phyloP scores from a whole-genome alignment of 1,140 invertebrate species.

The Belonocnema kinseyi region DNA sequence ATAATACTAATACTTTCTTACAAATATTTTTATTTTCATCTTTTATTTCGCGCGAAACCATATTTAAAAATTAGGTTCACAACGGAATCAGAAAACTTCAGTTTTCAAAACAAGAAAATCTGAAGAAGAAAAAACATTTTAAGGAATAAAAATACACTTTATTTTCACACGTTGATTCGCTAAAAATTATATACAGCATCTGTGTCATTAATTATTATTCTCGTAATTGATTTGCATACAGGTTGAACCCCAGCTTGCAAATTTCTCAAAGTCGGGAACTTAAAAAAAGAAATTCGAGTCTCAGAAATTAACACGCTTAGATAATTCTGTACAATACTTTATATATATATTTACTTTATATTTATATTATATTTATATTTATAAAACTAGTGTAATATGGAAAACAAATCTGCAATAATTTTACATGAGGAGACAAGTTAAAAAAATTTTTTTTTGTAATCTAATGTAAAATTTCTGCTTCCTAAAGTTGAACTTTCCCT shows the following conservation, averaged over 20 bases:
- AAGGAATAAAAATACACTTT: conserved; percentile 77
- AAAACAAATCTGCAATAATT: conserved; percentile 27
- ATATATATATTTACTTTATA: conserved; percentile 49
- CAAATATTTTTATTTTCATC: too few relatives aligned
- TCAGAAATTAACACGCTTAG: not conserved
- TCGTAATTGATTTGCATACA: conserved; percentile 56
- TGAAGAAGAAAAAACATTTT: conserved; percentile 37
- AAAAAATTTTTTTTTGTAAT: conserved; percentile 12
- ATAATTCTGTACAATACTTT: conserved; percentile 40
- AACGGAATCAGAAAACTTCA: too few relatives aligned
- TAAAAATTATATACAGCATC: conserved; percentile 75
- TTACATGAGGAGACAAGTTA: not conserved
- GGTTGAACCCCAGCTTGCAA: conserved; percentile 4
- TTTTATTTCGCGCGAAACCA: too few relatives aligned
- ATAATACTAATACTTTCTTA: too few relatives aligned
- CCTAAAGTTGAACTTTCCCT: not conserved
- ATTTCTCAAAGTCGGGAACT: not conserved
- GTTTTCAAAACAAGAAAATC: not conserved
- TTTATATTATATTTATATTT: conserved; percentile 16
- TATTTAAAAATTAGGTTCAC: too few relatives aligned
- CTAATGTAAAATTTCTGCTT: conserved; percentile 42
- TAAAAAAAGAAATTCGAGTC: not conserved
- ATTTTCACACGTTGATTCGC: conserved; percentile 75
- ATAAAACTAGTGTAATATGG: conserved; percentile 21
- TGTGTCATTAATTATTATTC: conserved; percentile 67